Base-by-base conservation (phyloP, 2,888 invertebrate species). In the Resseliella maxima region DNA sequence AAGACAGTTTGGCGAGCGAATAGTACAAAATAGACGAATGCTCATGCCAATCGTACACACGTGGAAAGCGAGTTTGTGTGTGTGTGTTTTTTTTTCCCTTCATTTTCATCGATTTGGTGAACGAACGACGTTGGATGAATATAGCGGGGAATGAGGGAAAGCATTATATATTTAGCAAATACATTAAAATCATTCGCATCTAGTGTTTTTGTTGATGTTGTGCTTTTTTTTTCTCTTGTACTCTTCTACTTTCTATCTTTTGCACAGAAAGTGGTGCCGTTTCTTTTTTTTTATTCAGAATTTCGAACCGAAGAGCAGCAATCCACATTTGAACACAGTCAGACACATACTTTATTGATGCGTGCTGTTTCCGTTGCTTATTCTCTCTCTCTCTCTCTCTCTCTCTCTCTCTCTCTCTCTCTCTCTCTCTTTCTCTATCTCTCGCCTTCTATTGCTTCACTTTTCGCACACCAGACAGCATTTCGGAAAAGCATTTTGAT, bases 101-200 rank as follows among this genome's bases (percentile, higher is more conserved):
- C n/a, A n/a, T n/a, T n/a, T n/a, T 81, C 38, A 83, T 83, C 83
- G 83, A 83, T 83, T 83, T 38, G 83, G 24, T 38, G 36, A 38
- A 38, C 83, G 6, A n/a, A n/a, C n/a, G n/a, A n/a, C n/a, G n/a
- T n/a, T n/a, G n/a, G n/a, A n/a, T n/a, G n/a, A n/a, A n/a, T n/a
- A n/a, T n/a, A n/a, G n/a, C n/a, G n/a, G n/a, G n/a, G n/a, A n/a
- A n/a, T n/a, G n/a, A n/a, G 83, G 38, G 83, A 83, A 38, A 38
- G 38, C 83, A 38, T 83, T 83, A 83, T 38, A 83, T 38, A 83
- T 83, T 83, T 83, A 83, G 83, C 83, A 83, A 36, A 83, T 38
- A 83, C 83, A 83, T 83, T 38, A 83, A 83, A 83, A 83, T 38
- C 83, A 83, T 38, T 83, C 38, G 83, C 83, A 83, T 83, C 83